A percentile compares a stretch with the other conserved stretches of the same genome.
Evolutionary conservation across 2,888 invertebrate genomes (phyloP).

Genomic region (Amphimallon solstitiale): DNA sequence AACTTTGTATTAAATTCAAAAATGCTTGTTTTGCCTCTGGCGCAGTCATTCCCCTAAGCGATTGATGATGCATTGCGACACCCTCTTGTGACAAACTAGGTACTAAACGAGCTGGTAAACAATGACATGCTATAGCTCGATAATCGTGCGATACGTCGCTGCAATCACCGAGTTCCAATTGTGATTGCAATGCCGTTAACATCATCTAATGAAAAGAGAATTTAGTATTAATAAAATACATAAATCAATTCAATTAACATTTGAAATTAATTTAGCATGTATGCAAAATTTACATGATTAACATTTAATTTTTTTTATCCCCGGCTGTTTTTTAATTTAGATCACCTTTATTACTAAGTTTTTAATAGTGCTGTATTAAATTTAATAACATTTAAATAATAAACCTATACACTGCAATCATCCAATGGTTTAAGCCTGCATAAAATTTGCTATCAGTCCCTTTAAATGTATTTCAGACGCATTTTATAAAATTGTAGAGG

Average conservation of each 20-base stretch:
- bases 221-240: too few species aligned
- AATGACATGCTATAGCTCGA: conserved; percentile 78
- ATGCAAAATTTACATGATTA: background rate
- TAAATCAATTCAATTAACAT: too few species aligned
- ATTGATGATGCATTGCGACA: conserved; percentile 91
- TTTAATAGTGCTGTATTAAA: too few species aligned
- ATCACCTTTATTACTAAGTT: too few species aligned
- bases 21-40: conserved; percentile 92
- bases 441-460: too few species aligned
- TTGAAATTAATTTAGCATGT: too few species aligned
- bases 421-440: too few species aligned
- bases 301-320: background rate
- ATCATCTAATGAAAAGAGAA: conserved; percentile 74
- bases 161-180: conserved; percentile 90
- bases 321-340: too few species aligned
- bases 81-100: conserved; percentile 82
- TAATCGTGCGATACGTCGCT: conserved; percentile 67
- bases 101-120: conserved; percentile 85
- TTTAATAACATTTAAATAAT: too few species aligned
- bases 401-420: too few species aligned
- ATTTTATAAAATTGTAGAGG: too few species aligned
- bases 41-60: conserved; percentile 85
- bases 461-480: too few species aligned
- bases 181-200: conserved; percentile 92
- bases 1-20: conserved; percentile 90